A percentile compares a stretch with the other conserved stretches of the same genome.
These are phyloP conservation scores for Cherax destructor DNA, from an alignment of 1,140 invertebrate species.

Conservation along the genomic window DNA sequence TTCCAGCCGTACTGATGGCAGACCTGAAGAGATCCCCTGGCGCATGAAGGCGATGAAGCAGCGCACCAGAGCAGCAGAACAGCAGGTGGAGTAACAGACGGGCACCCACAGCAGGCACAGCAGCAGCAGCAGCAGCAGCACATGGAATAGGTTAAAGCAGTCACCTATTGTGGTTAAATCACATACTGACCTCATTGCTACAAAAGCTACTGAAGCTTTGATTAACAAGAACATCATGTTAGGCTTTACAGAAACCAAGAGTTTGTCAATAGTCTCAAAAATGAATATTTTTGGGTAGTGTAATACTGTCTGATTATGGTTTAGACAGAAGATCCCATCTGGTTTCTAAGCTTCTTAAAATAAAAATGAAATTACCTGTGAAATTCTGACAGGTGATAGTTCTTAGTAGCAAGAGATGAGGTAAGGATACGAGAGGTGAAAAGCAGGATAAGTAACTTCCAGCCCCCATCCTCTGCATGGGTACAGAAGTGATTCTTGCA, in stretches of 20 bases:
- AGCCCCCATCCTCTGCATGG: slow-evolving; percentile 5
- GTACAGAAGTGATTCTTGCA: slow-evolving; percentile 15
- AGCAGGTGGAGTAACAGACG: slow-evolving; percentile 64
- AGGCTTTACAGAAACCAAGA: not conserved
- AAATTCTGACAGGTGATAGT: slow-evolving; percentile 12
- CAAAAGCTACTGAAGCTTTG: slow-evolving; percentile 34
- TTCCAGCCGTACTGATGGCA: slow-evolving; percentile 61
- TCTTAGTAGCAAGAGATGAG: slow-evolving; percentile 8
- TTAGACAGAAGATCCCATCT: slow-evolving; percentile 17
- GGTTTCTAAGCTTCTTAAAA: slow-evolving; percentile 9
- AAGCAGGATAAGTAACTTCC: slow-evolving; percentile 25
- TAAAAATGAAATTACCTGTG: not conserved
- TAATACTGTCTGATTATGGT: not conserved
- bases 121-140: slow-evolving; percentile 47
- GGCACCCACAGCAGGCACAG: slow-evolving; percentile 60
- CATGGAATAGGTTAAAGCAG: slow-evolving; percentile 33
- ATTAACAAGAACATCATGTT: slow-evolving; percentile 4
- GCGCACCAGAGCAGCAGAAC: slow-evolving; percentile 67
- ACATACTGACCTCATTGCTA: slow-evolving; percentile 31
- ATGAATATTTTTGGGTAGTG: not conserved
- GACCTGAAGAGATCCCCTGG: slow-evolving; percentile 61
- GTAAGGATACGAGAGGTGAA: slow-evolving; percentile 15
- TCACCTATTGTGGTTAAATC: slow-evolving; percentile 47
- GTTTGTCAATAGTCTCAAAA: slow-evolving; percentile 18
- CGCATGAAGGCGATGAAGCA: slow-evolving; percentile 69